Conservation (phyloP, 2,113 vertebrate species). For the Acrocephalus kingi region DNA sequence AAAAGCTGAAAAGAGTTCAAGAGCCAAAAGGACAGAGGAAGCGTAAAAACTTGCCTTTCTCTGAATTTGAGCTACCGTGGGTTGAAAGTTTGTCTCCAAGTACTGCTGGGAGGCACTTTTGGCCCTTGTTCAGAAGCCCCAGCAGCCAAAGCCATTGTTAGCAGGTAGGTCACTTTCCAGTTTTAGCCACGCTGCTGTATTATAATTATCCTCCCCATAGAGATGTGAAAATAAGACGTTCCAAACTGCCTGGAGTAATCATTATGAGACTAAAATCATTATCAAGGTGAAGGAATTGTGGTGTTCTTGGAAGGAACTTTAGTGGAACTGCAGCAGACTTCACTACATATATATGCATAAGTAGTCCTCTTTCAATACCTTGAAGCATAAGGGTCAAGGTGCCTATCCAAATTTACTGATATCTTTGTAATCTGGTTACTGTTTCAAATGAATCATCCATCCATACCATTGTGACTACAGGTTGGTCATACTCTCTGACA, state of each 20-base stretch:
- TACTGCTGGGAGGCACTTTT: not conserved
- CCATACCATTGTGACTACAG: fast-evolving
- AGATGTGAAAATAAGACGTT: constrained; percentile 16
- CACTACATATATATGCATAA: fast-evolving
- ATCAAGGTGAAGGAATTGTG: not conserved
- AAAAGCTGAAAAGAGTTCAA: not conserved
- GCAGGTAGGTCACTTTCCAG: constrained; percentile 35
- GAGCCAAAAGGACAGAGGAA: not conserved
- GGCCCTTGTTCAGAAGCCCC: not conserved
- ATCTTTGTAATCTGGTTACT: not conserved
- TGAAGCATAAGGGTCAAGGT: not conserved
- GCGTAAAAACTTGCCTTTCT: not conserved
- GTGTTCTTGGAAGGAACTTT: not conserved
- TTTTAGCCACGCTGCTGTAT: not conserved
- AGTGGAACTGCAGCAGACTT: not conserved
- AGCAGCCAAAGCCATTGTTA: not conserved
- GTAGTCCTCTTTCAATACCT: not conserved
- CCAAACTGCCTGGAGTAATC: not conserved
- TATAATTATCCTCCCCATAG: constrained; percentile 31
- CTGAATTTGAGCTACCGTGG: not conserved
- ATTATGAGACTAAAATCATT: constrained; percentile 6
- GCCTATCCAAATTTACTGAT: not conserved
- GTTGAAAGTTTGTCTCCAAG: not conserved
- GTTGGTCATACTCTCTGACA: not conserved
- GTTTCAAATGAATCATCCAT: not conserved